Base-by-base conservation (phyloP, 2,888 invertebrate species). In the Aspidapion aeneum region DNA sequence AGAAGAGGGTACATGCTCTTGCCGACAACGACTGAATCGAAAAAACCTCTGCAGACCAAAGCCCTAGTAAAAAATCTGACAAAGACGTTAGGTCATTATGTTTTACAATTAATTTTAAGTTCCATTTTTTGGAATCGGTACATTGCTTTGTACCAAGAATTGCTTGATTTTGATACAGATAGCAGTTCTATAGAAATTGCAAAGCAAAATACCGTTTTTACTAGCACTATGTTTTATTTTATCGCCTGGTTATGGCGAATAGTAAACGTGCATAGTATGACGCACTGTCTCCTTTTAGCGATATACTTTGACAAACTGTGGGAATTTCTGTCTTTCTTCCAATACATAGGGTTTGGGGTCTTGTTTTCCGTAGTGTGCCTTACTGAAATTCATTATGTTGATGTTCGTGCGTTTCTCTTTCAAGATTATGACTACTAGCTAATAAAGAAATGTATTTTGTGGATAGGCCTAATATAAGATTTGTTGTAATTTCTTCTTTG, bases 71-170 rank as follows among this genome's bases (percentile, higher is more conserved):
- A 86, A 61, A 86, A 88, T 68, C 86, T 91, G 19, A 81, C 85
- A 0, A 85, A 86, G 70, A 88, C 88, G 62, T 77, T 91, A 19
- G 79, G 86, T 17, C 82, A 89, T 69, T 87, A 90, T 71, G 84
- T 87, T 2, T 87, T 88, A 0, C 92, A 91, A 75, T 82, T 93
- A 75, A 74, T 91, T 57, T 77, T 92, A 0, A 90, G 90, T 62
- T 92, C 92, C 0, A 81, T 89, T 60, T 88, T 89, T 7, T 94
- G 94, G 94, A 93, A 94, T 80, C 85, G 92, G 21, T 93, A 92
- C 72, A 91, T 94, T 70, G 89, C 89, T 57, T 79, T 90, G 2
- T 94, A 92, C 74, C 91, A 93, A 71, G 87, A 90, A 70, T 79
- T 92, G 73, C 76, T 94, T 35, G 93, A 93, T 74, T n/a, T n/a